Evolutionary conservation across 2,888 invertebrate species (phyloP), one percentile per base, ranked within the genome.

Genomic region (Cerceris ruficornis): DNA sequence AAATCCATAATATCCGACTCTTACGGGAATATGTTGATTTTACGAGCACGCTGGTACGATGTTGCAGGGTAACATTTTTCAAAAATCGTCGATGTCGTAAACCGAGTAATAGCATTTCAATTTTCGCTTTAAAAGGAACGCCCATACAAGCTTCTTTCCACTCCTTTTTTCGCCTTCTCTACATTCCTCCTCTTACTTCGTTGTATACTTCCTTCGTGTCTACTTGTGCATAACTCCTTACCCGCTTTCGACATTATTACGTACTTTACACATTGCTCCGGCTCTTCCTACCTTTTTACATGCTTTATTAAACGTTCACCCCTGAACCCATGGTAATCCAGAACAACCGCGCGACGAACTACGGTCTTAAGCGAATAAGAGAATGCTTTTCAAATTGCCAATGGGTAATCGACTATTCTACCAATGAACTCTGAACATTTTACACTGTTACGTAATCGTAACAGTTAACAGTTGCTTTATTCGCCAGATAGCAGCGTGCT

Each of bases 21-120:
- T 65, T 57, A 17, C 28, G 69, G 54, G 72, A 68, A 82, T 78
- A 77, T 75, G 78, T 76, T 82, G 74, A 74, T 82, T 80, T 82
- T 83, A 78, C 73, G 70, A 68, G 42, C 60, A 50, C 59, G 64
- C 60, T 57, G 61, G 67, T 71, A 77, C 68, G 58, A 46, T 49
- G 61, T 60, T 46, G 60, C 60, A 41, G 52, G 64, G 66, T 67
- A 70, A 74, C 82, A 80, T 85, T 82, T 76, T 74, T 72, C 46
- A 75, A 82, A 80, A 85, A 78, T 69, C 74, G 69, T 74, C 82
- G 71, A 66, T 61, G 70, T 72, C 69, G 52, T 82, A 77, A 82
- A 77, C 67, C 69, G 59, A 70, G 68, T 75, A 80, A 83, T 76
- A 76, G 73, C 65, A 76, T 77, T 80, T 77, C 82, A 74, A 83